Evolutionary conservation across 2,888 invertebrate species (phyloP).

Genomic region (Matsumyia berberina): DNA sequence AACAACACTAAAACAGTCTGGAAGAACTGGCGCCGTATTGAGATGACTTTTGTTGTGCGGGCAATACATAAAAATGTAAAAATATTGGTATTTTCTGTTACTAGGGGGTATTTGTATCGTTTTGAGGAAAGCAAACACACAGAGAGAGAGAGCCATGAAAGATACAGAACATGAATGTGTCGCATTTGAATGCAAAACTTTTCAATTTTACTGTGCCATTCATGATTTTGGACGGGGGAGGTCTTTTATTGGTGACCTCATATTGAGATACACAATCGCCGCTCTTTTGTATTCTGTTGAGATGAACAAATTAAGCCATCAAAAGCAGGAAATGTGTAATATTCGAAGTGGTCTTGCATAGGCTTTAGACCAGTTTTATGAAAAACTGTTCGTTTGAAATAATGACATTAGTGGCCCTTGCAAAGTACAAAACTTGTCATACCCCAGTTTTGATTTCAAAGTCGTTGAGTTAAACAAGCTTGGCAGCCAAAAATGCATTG

Average conservation of each 20-base stretch:
- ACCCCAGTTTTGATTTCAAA: no score
- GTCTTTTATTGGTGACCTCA: constrained; percentile 23
- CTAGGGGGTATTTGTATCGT: constrained; percentile 7
- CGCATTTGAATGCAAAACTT: constrained; percentile 36
- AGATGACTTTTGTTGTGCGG: constrained; percentile 49
- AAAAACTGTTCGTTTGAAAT: no score
- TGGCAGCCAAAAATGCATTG: no score
- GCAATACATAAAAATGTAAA: constrained; percentile 30
- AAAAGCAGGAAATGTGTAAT: not conserved
- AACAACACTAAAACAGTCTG: constrained; percentile 75
- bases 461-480: no score
- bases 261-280: constrained; percentile 2
- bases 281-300: not conserved
- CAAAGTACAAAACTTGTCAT: no score
- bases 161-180: constrained; percentile 33
- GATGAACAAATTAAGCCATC: constrained; percentile 16
- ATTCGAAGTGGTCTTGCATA: no score
- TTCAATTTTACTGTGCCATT: constrained; percentile 19
- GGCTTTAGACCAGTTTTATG: no score
- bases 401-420: no score
- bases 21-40: constrained; percentile 69
- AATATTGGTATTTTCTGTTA: constrained; percentile 28
- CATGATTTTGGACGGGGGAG: constrained; percentile 1
- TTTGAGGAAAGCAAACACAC: not conserved
- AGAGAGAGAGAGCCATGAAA: not conserved